These are phyloP conservation scores for Phenganax subtilis DNA, from an alignment of 92 coral and sea anemone genomes.

Conservation along the genomic window DNA sequence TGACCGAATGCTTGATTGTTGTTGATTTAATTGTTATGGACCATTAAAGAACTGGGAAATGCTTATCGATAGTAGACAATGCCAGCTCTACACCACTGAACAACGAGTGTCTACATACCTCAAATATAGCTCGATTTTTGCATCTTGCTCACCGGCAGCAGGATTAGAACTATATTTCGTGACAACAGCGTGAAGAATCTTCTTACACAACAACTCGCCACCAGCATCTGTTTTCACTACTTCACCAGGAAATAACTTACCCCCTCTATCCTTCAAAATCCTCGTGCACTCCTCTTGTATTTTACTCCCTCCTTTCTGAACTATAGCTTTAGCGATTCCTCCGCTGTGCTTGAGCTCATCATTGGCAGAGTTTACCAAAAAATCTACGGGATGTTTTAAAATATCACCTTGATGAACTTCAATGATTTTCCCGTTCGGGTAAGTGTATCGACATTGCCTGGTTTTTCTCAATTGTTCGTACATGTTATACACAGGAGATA, in stretches of 20 bases:
- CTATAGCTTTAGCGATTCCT: conserved; percentile 81
- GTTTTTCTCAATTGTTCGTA: background rate
- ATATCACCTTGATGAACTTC: conserved; percentile 74
- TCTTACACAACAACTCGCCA: conserved; percentile 49
- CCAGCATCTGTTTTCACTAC: conserved; percentile 56
- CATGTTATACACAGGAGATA: background rate
- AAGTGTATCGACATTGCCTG: conserved; percentile 25
- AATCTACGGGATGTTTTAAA: conserved; percentile 59
- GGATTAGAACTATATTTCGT: background rate
- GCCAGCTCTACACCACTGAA: no score
- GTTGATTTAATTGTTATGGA: no score
- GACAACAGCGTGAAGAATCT: conserved; percentile 34
- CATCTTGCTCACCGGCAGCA: background rate
- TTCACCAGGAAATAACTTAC: conserved; percentile 48
- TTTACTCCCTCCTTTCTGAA: conserved; percentile 60
- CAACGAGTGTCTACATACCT: background rate
- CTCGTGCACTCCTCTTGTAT: conserved; percentile 52
- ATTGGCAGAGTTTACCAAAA: conserved; percentile 74
- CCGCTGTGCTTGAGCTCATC: conserved; percentile 47
- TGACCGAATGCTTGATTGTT: no score
- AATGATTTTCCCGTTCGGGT: conserved; percentile 24
- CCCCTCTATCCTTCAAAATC: conserved; percentile 11
- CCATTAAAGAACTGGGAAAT: no score
- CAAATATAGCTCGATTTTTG: conserved; percentile 12
- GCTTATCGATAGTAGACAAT: no score